Evolutionary conservation across 2,888 invertebrate species (phyloP).

Genomic region (Cantharis flavilabris): DNA sequence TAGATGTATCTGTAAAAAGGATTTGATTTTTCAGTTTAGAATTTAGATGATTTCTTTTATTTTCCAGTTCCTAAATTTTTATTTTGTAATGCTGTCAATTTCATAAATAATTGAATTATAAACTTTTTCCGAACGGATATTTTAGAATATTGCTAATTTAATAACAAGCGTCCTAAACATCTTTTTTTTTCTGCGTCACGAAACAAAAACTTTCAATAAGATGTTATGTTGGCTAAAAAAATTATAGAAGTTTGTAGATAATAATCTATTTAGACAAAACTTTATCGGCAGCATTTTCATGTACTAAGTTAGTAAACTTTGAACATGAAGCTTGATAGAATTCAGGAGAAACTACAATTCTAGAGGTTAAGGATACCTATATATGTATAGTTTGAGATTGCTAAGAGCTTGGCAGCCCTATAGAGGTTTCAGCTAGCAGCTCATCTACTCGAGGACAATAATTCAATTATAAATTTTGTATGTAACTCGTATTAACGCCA

Average conservation of each 20-base stretch:
- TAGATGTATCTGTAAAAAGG: background rate
- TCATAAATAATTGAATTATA: background rate
- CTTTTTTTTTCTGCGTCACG: background rate
- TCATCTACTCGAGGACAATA: slow-evolving; percentile 10
- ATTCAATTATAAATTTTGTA: slow-evolving; percentile 18
- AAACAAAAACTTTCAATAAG: background rate
- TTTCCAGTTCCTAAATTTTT: background rate
- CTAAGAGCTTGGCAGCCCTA: slow-evolving; percentile 7
- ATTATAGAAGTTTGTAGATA: background rate
- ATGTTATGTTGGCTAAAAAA: background rate
- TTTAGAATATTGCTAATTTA: background rate
- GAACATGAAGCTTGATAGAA: slow-evolving; percentile 1
- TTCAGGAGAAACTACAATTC: slow-evolving; percentile 8
- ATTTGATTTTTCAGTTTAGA: background rate
- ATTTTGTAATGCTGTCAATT: too few species aligned
- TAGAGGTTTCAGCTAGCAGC: slow-evolving; percentile 5
- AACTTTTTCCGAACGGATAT: background rate
- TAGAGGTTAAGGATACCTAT: background rate
- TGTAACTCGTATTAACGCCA: slow-evolving; percentile 13
- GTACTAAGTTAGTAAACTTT: slow-evolving; percentile 8
- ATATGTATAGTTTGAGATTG: slow-evolving; percentile 11
- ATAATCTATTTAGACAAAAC: slow-evolving; percentile 2
- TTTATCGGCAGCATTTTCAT: slow-evolving; percentile 5
- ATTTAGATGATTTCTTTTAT: background rate
- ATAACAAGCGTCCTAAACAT: background rate